Percentiles rank a stretch among this genome's conserved stretches.
phyloP scores from a whole-genome alignment of 2,888 invertebrate species.

The Bursaphelenchus okinawaensis region DNA sequence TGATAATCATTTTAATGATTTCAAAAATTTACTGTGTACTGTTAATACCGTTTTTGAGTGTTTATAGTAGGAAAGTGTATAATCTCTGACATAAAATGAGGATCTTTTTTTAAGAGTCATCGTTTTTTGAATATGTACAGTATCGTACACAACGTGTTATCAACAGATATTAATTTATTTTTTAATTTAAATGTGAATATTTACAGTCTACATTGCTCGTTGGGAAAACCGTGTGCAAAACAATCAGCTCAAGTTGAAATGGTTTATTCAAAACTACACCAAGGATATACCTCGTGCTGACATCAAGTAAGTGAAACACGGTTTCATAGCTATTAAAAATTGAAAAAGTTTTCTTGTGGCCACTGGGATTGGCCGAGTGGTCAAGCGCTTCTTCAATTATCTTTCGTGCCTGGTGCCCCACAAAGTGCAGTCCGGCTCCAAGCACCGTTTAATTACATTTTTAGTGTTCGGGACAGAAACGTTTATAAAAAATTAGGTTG shows the following conservation, averaged over 20 bases:
- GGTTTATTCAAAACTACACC: conserved; percentile 54
- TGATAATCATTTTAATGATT: no score
- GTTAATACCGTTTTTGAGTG: no score
- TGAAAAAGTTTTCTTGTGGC: background rate
- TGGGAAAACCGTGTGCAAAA: conserved; percentile 41
- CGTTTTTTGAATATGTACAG: no score
- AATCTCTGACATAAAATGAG: no score
- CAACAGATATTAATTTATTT: no score
- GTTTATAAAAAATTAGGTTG: background rate
- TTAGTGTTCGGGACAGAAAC: background rate
- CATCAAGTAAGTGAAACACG: conserved; percentile 37
- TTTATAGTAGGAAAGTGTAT: no score
- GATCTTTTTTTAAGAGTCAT: no score
- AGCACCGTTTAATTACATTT: background rate
- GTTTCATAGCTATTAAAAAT: no score
- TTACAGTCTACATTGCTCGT: conserved; percentile 36
- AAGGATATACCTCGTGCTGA: conserved; percentile 45
- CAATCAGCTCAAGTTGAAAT: conserved; percentile 39
- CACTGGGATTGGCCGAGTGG: background rate
- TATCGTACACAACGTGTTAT: no score
- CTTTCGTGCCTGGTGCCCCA: background rate
- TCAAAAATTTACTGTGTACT: no score
- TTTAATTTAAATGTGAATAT: no score
- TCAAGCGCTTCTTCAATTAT: background rate
- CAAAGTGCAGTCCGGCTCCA: background rate